Evolutionary conservation across 2,113 vertebrate genomes (phyloP).

Genomic region (Microtus oregoni): DNA sequence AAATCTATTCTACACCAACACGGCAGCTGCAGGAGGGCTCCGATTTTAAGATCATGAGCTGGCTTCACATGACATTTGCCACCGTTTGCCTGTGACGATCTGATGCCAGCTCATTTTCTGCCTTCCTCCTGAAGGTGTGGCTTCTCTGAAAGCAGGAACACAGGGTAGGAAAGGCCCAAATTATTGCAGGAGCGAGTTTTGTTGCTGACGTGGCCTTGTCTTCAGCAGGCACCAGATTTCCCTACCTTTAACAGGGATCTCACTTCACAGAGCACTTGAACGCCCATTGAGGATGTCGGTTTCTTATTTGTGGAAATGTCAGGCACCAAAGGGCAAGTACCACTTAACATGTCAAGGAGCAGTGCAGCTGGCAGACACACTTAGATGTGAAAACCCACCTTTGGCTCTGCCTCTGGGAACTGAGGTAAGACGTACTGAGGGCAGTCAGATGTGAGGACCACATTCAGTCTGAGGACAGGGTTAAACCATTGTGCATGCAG

Average conservation of each 20-base stretch:
- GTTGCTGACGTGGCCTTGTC: conserved; percentile 21
- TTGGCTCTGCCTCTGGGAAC: conserved; percentile 19
- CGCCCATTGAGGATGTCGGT: conserved; percentile 51
- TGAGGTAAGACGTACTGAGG: background rate
- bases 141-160: conserved; percentile 60
- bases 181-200: conserved; percentile 63
- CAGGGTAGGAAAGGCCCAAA: background rate
- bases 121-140: conserved; percentile 71
- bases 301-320: conserved; percentile 65
- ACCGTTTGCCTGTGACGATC: background rate
- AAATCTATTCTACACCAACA: background rate
- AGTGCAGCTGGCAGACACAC: background rate
- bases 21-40: background rate
- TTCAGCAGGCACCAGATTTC: conserved; percentile 7
- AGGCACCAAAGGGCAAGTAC: conserved; percentile 60
- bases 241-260: background rate
- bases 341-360: conserved; percentile 69
- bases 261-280: conserved; percentile 8
- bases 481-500: background rate
- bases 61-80: background rate
- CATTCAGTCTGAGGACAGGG: background rate
- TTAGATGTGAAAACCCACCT: conserved; percentile 45
- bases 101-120: conserved; percentile 27
- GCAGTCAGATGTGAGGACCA: background rate
- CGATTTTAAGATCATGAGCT: background rate